Evolutionary conservation across 2,888 invertebrate species (phyloP), one percentile per base, ranked within the genome.

Genomic region (Caenorhabditis sinica): DNA sequence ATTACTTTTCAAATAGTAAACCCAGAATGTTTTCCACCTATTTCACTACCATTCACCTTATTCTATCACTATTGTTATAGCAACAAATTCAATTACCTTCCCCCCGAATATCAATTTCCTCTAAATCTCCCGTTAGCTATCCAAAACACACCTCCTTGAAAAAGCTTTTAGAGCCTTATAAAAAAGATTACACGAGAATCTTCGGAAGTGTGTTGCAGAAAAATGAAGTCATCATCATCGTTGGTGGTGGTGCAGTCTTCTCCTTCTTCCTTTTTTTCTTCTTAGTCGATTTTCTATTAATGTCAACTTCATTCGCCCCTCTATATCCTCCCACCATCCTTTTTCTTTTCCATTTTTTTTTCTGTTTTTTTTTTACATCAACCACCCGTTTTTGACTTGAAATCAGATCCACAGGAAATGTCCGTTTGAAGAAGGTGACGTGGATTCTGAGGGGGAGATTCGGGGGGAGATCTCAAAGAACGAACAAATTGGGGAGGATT

Each of bases 251-350:
- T 51, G 49, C 45, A 28, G 56, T 49, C 33, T 6, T 13, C 13
- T 40, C 45, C 33, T 3, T 28, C 36, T 36, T 25, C 17, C 20
- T 56, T 20, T 17, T n/a, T 20, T 49, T 2, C 45, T 40, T 40
- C 40, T 15, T 15, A 58, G 73, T 83, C 83, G 79, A 83, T 83
- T 83, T 75, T 79, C 79, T 83, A 83, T 83, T 83, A 83, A 83
- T 83, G 83, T 83, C 83, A 83, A 83, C 79, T 83, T 76, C 81
- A 84, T 84, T 75, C 76, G 73, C 51, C 65, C 30, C 58, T 49
- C 28, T 45, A 45, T 51, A 53, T 45, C 65, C 49, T 60, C 63
- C 63, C 25, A 40, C 33, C 28, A 56, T 15, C 23, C 23, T 20
- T 53, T 20, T 17, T 36, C 23, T 40, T 74, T 61, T 45, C 45